Conservation (phyloP, 2,797 vertebrate species). For the Parauchenoglanis ngamensis region DNA sequence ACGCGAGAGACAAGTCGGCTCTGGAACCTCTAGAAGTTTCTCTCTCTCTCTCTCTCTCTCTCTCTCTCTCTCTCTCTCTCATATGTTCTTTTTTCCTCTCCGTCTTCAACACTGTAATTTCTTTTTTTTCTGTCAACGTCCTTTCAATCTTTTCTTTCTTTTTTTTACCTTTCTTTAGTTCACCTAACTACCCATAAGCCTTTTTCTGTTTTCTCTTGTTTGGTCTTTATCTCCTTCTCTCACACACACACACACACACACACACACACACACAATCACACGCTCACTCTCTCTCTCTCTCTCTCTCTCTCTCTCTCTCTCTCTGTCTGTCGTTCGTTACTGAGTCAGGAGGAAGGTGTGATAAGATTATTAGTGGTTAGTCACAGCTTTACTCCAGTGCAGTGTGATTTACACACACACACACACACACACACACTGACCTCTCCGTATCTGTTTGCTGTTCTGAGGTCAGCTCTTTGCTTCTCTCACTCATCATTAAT, state of each 20-base stretch:
- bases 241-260: not conserved
- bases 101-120: not conserved
- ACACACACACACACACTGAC: not conserved
- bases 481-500: constrained; percentile 13
- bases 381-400: not conserved
- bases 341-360: not conserved
- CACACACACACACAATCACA: not conserved
- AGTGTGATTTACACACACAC: not conserved
- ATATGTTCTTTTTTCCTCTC: not conserved
- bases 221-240: not conserved
- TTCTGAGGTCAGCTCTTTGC: not conserved
- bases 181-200: not conserved
- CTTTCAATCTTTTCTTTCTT: not conserved
- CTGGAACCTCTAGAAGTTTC: not conserved
- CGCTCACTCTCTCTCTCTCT: not conserved
- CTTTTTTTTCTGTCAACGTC: not conserved
- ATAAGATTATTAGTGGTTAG: constrained; percentile 2
- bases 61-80: not conserved
- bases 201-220: not conserved
- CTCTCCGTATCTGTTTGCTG: not conserved
- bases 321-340: not conserved
- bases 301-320: not conserved
- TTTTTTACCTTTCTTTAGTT: not conserved
- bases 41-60: not conserved
- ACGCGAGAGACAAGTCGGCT: not conserved